These are phyloP conservation scores for Percopsis transmontana DNA, from an alignment of 2,113 vertebrate species.

Conservation along the genomic window DNA sequence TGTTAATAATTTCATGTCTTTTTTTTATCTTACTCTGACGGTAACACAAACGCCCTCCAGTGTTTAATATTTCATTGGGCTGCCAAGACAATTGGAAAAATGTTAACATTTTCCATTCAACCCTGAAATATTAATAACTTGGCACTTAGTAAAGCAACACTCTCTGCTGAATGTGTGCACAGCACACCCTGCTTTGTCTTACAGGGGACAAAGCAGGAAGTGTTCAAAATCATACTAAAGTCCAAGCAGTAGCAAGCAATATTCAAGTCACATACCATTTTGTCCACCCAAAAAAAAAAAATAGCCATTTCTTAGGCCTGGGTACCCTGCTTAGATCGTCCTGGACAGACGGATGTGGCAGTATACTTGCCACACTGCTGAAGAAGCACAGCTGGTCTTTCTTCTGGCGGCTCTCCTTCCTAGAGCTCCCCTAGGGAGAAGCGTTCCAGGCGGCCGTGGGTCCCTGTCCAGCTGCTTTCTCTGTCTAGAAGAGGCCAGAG, in stretches of 20 bases:
- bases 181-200: slow-evolving; percentile 7
- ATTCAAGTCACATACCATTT: no score
- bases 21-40: slow-evolving; percentile 52
- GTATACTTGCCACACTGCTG: slow-evolving; percentile 46
- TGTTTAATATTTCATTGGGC: slow-evolving; percentile 72
- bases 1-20: slow-evolving; percentile 65
- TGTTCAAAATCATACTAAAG: slow-evolving; percentile 10
- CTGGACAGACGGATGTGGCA: slow-evolving; percentile 34
- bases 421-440: slow-evolving; percentile 63
- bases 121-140: slow-evolving; percentile 73
- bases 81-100: slow-evolving; percentile 66
- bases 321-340: slow-evolving; percentile 33
- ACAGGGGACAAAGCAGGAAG: slow-evolving; percentile 8
- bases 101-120: slow-evolving; percentile 72
- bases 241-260: slow-evolving; percentile 20
- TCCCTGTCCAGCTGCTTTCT: slow-evolving; percentile 76
- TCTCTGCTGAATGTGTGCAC: slow-evolving; percentile 33
- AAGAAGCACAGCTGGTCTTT: slow-evolving; percentile 75
- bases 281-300: no score
- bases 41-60: slow-evolving; percentile 69
- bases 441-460: slow-evolving; percentile 71
- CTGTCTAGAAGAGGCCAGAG: slow-evolving; percentile 71
- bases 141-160: slow-evolving; percentile 65
- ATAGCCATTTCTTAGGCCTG: not conserved
- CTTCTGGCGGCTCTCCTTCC: slow-evolving; percentile 67